Percentiles rank a stretch among this genome's conserved stretches.
Conservation (phyloP, 2,888 invertebrate species). For the Rhopalosiphum nymphaeae region DNA sequence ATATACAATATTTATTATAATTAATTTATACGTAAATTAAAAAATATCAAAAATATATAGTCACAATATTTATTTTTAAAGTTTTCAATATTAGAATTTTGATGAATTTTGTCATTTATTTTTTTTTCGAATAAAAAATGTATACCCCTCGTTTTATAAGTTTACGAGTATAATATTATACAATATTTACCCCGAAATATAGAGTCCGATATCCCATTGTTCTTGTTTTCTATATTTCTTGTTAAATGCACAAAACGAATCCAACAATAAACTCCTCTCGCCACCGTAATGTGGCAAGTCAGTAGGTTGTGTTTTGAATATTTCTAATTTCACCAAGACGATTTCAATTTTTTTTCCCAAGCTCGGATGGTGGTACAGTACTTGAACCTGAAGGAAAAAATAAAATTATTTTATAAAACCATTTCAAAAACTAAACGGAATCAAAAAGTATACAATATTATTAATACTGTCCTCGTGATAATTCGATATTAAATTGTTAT, state of each 20-base stretch:
- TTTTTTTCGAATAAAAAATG: neutral
- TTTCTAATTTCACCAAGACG: constrained; percentile 79
- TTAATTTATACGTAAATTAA: no score
- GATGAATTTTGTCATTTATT: neutral
- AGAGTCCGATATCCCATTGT: constrained; percentile 86
- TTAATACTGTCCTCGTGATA: neutral
- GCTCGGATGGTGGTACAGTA: constrained; percentile 83
- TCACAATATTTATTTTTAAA: no score
- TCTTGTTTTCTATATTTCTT: constrained; percentile 76
- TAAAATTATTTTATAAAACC: neutral
- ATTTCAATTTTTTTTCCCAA: constrained; percentile 78
- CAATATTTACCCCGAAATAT: constrained; percentile 77
- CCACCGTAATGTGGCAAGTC: constrained; percentile 77
- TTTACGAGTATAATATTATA: neutral
- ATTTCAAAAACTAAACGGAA: neutral
- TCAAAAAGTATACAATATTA: neutral
- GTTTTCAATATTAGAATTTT: no score
- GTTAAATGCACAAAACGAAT: constrained; percentile 82
- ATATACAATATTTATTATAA: no score
- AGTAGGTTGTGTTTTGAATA: constrained; percentile 78
- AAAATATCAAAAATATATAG: no score
- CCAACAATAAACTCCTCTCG: constrained; percentile 78
- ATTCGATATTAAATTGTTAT: neutral
- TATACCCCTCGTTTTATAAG: neutral
- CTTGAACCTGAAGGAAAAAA: constrained; percentile 76